Percentiles rank a stretch among this genome's conserved stretches.
phyloP scores from a whole-genome alignment of 2,113 vertebrate genomes.

The Fukomys damarensis region DNA sequence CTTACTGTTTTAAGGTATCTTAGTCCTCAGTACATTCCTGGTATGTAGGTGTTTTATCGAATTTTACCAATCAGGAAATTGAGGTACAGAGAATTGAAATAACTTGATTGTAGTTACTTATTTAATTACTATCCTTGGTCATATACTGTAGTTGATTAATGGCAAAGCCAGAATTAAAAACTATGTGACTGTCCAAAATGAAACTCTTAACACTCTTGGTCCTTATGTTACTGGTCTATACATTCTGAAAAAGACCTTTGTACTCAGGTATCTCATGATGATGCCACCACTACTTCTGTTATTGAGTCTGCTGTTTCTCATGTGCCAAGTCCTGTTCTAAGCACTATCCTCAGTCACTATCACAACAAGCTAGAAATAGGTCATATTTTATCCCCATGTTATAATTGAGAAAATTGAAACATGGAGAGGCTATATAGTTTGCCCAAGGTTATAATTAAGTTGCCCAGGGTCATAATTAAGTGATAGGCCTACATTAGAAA shows the following conservation, averaged over 20 bases:
- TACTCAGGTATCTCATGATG: neutral
- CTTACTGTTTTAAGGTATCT: neutral
- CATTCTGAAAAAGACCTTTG: neutral
- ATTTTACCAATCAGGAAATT: neutral
- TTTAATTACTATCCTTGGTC: neutral
- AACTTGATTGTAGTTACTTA: neutral
- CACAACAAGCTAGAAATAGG: neutral
- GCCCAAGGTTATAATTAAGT: constrained; percentile 27
- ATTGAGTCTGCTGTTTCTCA: neutral
- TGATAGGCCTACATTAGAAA: neutral
- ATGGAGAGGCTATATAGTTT: neutral
- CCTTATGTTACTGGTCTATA: neutral
- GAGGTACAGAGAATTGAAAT: neutral
- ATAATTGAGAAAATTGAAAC: constrained; percentile 39
- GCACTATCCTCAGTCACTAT: neutral
- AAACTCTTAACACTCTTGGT: neutral
- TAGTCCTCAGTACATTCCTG: neutral
- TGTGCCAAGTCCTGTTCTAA: neutral
- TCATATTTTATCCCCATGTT: constrained; percentile 13
- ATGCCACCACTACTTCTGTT: neutral
- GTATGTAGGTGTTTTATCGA: neutral
- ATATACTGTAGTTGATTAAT: neutral
- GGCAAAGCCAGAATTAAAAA: constrained; percentile 2
- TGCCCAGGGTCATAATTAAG: constrained; percentile 31
- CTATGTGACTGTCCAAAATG: neutral